These are phyloP conservation scores for Lytechinus variegatus DNA, from an alignment of 35 echinoderm and acorn worm species.

Conservation along the genomic window DNA sequence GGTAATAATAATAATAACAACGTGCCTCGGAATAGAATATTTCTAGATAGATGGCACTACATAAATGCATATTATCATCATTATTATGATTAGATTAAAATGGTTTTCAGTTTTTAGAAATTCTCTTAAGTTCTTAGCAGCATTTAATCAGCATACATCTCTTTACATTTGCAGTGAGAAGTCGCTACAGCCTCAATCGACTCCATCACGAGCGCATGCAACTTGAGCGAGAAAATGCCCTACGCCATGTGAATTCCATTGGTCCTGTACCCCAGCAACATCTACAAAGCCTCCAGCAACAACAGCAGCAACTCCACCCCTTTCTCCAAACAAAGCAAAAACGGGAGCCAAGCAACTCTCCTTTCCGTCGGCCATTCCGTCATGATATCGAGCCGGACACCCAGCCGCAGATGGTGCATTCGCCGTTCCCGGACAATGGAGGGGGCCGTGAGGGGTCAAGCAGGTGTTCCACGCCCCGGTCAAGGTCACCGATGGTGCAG, in stretches of 20 bases:
- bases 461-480: neutral
- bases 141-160: neutral
- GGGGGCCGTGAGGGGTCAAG: neutral
- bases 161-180: neutral
- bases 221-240: neutral
- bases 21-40: no score
- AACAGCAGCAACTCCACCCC: neutral
- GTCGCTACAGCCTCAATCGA: conserved; percentile 27
- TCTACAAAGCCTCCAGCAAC: neutral
- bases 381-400: neutral
- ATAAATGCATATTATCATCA: no score
- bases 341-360: neutral
- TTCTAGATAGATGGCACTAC: no score
- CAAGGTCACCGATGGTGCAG: neutral
- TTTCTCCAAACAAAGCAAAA: neutral
- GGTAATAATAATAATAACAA: no score
- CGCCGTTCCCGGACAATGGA: neutral
- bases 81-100: neutral
- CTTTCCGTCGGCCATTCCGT: neutral
- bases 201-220: conserved; percentile 22
- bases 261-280: neutral
- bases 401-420: neutral
- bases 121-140: neutral
- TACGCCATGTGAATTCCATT: neutral
- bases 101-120: neutral